These are phyloP conservation scores for Lates japonicus DNA, from an alignment of 2,797 vertebrate genomes.

Conservation along the genomic window DNA sequence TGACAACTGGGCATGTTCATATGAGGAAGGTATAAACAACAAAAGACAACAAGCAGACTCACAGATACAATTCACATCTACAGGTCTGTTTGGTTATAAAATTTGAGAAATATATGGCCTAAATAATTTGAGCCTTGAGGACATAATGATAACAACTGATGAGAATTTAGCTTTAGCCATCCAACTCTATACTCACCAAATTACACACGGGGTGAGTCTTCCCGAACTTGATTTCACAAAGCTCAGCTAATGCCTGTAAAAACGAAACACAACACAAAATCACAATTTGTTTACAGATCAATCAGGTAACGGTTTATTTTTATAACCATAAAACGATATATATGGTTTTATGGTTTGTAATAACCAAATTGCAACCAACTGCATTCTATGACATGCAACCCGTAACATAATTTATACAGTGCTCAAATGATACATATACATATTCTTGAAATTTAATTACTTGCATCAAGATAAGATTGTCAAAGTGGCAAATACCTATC, in stretches of 20 bases:
- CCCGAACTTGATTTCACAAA: conserved; percentile 99
- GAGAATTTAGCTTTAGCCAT: not conserved
- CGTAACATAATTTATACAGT: not conserved
- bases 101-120: not conserved
- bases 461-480: not conserved
- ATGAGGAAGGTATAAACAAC: conserved; percentile 23
- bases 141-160: not conserved
- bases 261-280: conserved; percentile 25
- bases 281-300: not conserved
- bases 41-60: conserved; percentile 13
- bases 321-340: not conserved
- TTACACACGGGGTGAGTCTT: conserved; percentile 96
- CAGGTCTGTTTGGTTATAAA: not conserved
- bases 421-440: not conserved
- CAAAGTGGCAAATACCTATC: not conserved
- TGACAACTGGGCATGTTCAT: conserved; percentile 1
- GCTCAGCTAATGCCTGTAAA: conserved; percentile 94
- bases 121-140: conserved; percentile 3
- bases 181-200: conserved; percentile 87
- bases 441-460: not conserved
- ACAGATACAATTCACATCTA: not conserved
- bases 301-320: not conserved
- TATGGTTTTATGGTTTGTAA: not conserved
- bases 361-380: not conserved
- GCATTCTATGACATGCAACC: not conserved